phyloP scores from a whole-genome alignment of 2,888 invertebrate species.

The Altica lythri region DNA sequence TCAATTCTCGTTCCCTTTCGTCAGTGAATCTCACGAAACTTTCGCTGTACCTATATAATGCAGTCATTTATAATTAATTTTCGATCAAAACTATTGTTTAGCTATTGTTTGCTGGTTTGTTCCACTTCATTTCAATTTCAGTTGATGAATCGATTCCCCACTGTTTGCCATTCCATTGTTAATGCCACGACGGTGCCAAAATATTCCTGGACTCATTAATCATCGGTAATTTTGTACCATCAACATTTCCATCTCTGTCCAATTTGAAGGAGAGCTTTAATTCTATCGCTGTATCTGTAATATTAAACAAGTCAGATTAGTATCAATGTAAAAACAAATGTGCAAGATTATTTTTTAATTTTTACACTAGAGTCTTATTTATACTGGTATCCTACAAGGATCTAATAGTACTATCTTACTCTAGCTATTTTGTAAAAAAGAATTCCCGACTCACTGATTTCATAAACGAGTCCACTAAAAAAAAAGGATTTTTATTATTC shows the following conservation, averaged over 20 bases:
- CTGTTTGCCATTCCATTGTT: slow-evolving; percentile 41
- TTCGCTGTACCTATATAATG: slow-evolving; percentile 25
- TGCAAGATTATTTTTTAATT: too few relatives aligned
- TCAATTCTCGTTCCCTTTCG: slow-evolving; percentile 55
- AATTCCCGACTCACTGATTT: too few relatives aligned
- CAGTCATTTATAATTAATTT: slow-evolving; percentile 46
- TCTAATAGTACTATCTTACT: too few relatives aligned
- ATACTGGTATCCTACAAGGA: too few relatives aligned
- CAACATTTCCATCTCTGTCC: neutral
- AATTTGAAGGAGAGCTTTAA: too few relatives aligned
- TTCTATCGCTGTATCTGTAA: too few relatives aligned
- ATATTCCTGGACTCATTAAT: slow-evolving; percentile 39
- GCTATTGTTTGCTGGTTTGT: slow-evolving; percentile 34
- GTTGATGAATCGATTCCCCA: slow-evolving; percentile 41
- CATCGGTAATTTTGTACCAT: slow-evolving; percentile 31
- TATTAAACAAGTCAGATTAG: too few relatives aligned
- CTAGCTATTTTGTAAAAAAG: too few relatives aligned
- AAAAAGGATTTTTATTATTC: too few relatives aligned
- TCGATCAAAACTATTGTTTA: slow-evolving; percentile 40
- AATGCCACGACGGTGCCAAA: slow-evolving; percentile 35
- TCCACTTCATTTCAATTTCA: slow-evolving; percentile 35
- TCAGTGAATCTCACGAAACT: slow-evolving; percentile 45
- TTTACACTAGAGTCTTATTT: too few relatives aligned
- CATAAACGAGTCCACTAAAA: too few relatives aligned
- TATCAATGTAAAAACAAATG: too few relatives aligned